Base-by-base conservation (phyloP, 2,888 invertebrate species). In the Chalcosyrphus nemorum region DNA sequence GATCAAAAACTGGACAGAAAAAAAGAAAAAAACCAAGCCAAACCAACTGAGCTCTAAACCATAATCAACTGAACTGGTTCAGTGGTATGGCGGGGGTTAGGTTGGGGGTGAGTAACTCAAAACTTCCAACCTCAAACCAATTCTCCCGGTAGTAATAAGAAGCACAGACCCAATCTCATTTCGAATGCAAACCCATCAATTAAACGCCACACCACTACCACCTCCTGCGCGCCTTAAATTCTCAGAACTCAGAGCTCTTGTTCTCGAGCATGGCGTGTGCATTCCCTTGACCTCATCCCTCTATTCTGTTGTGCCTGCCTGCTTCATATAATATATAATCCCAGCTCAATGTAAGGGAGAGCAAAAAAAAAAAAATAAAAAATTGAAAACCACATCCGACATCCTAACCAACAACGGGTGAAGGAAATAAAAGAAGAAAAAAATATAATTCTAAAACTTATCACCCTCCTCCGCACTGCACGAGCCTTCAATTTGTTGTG, bases 401-500 rank as follows among this genome's bases (percentile, higher is more conserved):
- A 57, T 63, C 70, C 63, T 45, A 24, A 15, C 7, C 41, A 21
- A 17, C n/a, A n/a, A 15, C 32, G 2, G 13, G 29, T 17, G 29
- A 68, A 38, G 7, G 11, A 54, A 43, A 54, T 43, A 50, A 41
- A 57, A 47, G 0, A 27, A 52, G 57, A 17, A 57, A 50, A 43
- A 66, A 56, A 41, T 35, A 19, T 24, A 63, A 50, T 76, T 68
- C 76, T 81, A 76, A 76, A 76, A 71, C 66, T 29, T 57, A 76
- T 52, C 29, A 65, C 71, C 76, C 72, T 77, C 82, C 77, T 72
- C 82, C 68, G 77, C 77, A 61, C 56, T 82, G 66, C 82, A 82
- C 77, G 77, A 77, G 82, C 68, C 66, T 72, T 77, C 82, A 82
- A 82, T 82, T 82, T 77, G 77, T 80, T 74, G 59, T 74, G 50